A percentile compares a stretch with the other conserved stretches of the same genome.
Conservation (phyloP, 37 sponge, comb jelly and placozoan genomes). For the Cliona cf. orientalis region DNA sequence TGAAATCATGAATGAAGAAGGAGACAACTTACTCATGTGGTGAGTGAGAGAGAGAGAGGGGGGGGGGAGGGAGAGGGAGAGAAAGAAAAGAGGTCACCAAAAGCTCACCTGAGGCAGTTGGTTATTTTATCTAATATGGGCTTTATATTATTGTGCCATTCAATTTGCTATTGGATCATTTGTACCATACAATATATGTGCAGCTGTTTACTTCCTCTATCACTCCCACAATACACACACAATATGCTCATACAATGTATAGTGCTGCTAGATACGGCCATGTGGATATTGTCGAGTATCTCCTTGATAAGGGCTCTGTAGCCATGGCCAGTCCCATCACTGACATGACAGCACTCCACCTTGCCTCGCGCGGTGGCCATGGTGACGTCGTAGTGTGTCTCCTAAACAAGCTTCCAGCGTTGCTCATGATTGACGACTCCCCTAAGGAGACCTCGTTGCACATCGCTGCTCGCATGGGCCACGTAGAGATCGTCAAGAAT, state of each 20-base stretch:
- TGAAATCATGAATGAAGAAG: not conserved
- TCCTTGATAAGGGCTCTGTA: slow-evolving; percentile 44
- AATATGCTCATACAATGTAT: not conserved
- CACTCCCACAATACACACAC: slow-evolving; percentile 21
- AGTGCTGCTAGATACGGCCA: slow-evolving; percentile 59
- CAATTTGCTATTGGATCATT: too few relatives aligned
- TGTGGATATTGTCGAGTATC: slow-evolving; percentile 51
- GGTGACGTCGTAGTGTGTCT: slow-evolving; percentile 42
- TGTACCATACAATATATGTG: too few relatives aligned
- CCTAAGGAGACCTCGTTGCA: slow-evolving; percentile 65
- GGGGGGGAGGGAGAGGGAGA: not conserved
- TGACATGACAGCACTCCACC: slow-evolving; percentile 71
- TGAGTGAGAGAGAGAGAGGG: too few relatives aligned
- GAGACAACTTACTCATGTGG: slow-evolving; percentile 46
- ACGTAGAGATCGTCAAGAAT: slow-evolving; percentile 47
- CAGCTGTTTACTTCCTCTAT: not conserved
- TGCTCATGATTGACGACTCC: slow-evolving; percentile 49
- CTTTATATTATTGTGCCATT: too few relatives aligned
- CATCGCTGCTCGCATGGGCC: slow-evolving; percentile 62
- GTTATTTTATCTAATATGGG: too few relatives aligned
- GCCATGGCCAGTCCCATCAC: slow-evolving; percentile 32
- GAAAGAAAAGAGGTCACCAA: not conserved
- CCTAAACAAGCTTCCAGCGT: slow-evolving; percentile 49
- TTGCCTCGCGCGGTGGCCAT: slow-evolving; percentile 48
- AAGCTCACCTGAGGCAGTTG: not conserved